Conservation (phyloP, 2,113 vertebrate species). For the Bufo bufo region DNA sequence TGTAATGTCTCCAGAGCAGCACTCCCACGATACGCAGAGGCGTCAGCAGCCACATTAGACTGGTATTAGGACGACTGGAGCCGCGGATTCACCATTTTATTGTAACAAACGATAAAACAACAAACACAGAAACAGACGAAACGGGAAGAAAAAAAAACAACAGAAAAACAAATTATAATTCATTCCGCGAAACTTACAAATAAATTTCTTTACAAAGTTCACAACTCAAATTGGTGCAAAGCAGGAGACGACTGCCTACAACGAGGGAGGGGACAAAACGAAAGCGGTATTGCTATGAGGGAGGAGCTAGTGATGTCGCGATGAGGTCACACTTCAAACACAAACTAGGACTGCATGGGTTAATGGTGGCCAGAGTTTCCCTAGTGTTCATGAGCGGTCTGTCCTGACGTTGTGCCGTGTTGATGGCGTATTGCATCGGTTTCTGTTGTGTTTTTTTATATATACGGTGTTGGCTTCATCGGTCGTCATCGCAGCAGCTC, state of each 20-base stretch:
- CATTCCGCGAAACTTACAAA: constrained; percentile 71
- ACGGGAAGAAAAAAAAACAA: neutral
- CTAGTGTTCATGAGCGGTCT: too few species aligned
- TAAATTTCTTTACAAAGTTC: constrained; percentile 68
- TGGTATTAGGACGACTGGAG: constrained; percentile 67
- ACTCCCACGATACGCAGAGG: constrained; percentile 61
- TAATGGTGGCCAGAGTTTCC: neutral
- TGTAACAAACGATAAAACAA: constrained; percentile 62
- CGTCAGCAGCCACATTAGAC: constrained; percentile 69
- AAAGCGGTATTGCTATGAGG: constrained; percentile 9
- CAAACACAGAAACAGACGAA: constrained; percentile 67
- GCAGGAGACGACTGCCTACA: neutral
- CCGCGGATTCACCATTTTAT: constrained; percentile 58
- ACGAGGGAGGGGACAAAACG: neutral
- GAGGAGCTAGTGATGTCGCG: constrained; percentile 28
- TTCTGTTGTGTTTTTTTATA: neutral
- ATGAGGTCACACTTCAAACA: constrained; percentile 20
- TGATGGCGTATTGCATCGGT: neutral
- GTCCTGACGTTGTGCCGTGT: too few species aligned
- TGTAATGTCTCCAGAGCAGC: constrained; percentile 65
- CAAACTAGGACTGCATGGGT: neutral
- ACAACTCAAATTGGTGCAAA: constrained; percentile 76
- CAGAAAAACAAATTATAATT: constrained; percentile 60
- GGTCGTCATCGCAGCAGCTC: too few species aligned
- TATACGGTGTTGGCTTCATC: too few species aligned